A percentile compares a stretch with the other conserved stretches of the same genome.
phyloP scores from a whole-genome alignment of 2,888 invertebrate species.

The Andrena chrysosceles region DNA sequence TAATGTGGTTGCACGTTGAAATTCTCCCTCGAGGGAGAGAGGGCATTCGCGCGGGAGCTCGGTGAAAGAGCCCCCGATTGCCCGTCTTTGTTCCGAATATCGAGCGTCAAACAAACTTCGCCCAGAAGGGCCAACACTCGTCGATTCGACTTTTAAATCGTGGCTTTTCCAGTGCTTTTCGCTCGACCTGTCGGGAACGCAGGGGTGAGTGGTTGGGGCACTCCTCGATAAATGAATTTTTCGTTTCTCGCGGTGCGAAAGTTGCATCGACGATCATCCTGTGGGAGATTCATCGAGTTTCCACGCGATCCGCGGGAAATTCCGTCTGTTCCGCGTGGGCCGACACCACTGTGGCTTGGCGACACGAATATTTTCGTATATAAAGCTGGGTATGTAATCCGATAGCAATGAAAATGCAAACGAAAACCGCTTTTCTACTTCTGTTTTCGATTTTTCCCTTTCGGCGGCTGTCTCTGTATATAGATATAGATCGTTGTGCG shows the following conservation, averaged over 20 bases:
- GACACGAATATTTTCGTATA: constrained; percentile 7
- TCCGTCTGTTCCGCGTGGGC: background rate
- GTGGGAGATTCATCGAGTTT: background rate
- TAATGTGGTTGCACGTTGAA: background rate
- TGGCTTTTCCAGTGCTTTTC: constrained; percentile 34
- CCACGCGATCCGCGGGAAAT: background rate
- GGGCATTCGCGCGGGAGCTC: background rate
- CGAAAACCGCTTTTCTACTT: background rate
- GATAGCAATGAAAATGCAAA: background rate
- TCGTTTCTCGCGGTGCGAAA: constrained; percentile 11
- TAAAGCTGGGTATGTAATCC: background rate
- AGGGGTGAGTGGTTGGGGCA: constrained; percentile 2
- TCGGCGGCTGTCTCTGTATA: too few relatives aligned
- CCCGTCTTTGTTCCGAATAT: background rate
- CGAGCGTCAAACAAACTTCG: constrained; percentile 24
- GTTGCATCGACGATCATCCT: constrained; percentile 4
- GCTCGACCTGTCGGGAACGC: constrained; percentile 47
- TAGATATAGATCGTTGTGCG: too few relatives aligned
- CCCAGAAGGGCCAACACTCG: background rate
- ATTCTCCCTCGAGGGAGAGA: background rate
- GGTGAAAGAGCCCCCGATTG: background rate
- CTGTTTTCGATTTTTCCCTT: background rate
- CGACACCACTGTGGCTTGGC: constrained; percentile 20
- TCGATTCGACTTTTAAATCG: constrained; percentile 48
- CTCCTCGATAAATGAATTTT: constrained; percentile 26